Evolutionary conservation across 2,113 vertebrate species (phyloP), one percentile per base, ranked within the genome.

Genomic region (Tursiops truncatus): DNA sequence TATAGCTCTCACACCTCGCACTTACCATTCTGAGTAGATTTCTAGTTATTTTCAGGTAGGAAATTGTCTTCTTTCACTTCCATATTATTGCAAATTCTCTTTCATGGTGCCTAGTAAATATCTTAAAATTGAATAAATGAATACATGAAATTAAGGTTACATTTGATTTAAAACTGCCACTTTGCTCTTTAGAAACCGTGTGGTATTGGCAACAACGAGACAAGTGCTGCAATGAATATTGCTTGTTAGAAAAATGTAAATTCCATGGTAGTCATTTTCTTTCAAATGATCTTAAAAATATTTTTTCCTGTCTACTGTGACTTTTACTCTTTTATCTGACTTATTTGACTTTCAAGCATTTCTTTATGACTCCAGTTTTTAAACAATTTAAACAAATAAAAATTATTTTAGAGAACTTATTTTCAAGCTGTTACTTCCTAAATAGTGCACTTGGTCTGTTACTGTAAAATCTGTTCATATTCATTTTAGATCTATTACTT

Each of bases 181-280:
- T 83, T 89, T 93, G 17, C 65, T 80, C 36, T 80, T 85, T 81
- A 83, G 26, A 87, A 96, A 33, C 17, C 4, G 21, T 82, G 14
- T 77, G n/a, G 31, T 87, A 44, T 70, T 73, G 20, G 67, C 36
- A 93, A 25, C 20, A 74, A 50, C 36, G 36, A 89, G 47, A 31
- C 36, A 71, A 93, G 18, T 62, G 23, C 21, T 67, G 41, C n/a
- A 73, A 50, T 65, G 56, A 89, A 60, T 77, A 21, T 87, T 92
- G 79, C 41, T 79, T 89, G 14, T 90, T 81, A 70, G 74, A 96
- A 96, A 93, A 96, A 82, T 14, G 4, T 84, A 67, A 81, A 77
- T 65, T 6, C 70, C 12, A 38, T 38, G 11, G 6, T 79, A 79
- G 25, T 63, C 28, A 83, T 94, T 79, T 89, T 50, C 47, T 91